These are phyloP conservation scores for Riptortus pedestris DNA, from an alignment of 1,140 invertebrate species.

Conservation along the genomic window DNA sequence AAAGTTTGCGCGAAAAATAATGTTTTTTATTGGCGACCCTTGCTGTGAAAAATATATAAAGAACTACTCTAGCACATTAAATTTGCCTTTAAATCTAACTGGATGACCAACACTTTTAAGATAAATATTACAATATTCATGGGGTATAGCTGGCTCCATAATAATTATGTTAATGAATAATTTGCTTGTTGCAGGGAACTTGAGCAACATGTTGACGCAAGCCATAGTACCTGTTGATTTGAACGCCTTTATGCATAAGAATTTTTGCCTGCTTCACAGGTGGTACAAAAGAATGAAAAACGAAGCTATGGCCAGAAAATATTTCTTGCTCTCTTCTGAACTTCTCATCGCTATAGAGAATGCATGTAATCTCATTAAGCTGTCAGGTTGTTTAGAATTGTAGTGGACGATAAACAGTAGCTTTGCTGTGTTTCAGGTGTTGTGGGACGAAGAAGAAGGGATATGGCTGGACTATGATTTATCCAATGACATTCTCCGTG, in stretches of 20 bases:
- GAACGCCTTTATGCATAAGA: constrained; percentile 64
- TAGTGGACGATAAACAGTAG: background rate
- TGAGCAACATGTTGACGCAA: constrained; percentile 59
- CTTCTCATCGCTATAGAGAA: background rate
- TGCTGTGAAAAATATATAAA: no score
- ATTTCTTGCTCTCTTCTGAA: background rate
- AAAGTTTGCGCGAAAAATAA: no score
- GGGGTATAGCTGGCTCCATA: no score
- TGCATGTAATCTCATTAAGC: background rate
- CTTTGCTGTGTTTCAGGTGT: constrained; percentile 45
- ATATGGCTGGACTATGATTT: constrained; percentile 66
- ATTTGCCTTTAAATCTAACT: no score
- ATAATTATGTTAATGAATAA: no score
- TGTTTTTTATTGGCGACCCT: no score
- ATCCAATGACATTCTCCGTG: constrained; percentile 33
- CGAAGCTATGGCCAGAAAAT: background rate
- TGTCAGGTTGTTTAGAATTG: background rate
- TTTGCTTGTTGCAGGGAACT: constrained; percentile 40
- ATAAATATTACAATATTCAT: no score
- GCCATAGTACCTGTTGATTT: constrained; percentile 76
- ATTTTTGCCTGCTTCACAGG: constrained; percentile 44
- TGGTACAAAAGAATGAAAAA: constrained; percentile 39
- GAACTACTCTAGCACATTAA: no score
- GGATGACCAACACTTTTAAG: no score
- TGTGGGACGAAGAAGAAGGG: constrained; percentile 59